phyloP scores from a whole-genome alignment of 2,113 vertebrate species.

The Stigmatopora argus region DNA sequence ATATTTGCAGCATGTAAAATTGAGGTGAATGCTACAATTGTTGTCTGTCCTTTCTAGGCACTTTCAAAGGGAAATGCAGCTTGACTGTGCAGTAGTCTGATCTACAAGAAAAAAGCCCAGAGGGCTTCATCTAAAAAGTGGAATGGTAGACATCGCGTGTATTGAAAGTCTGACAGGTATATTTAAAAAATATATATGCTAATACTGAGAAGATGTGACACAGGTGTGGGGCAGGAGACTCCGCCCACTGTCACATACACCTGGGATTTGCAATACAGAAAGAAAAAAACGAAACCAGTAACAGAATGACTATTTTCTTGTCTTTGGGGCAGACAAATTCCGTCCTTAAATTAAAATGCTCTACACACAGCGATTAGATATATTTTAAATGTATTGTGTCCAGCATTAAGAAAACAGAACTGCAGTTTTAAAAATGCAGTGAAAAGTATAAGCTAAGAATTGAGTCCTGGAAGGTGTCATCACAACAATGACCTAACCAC shows the following conservation, averaged over 20 bases:
- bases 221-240: background rate
- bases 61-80: conserved; percentile 8
- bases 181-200: background rate
- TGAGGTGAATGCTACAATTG: conserved; percentile 18
- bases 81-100: conserved; percentile 7
- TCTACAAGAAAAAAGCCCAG: conserved; percentile 23
- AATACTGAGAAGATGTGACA: too few relatives aligned
- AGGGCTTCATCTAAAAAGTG: conserved; percentile 7
- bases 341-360: too few relatives aligned
- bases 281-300: too few relatives aligned
- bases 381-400: too few relatives aligned
- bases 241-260: too few relatives aligned
- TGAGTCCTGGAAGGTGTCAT: background rate
- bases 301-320: too few relatives aligned
- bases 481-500: background rate
- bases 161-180: background rate
- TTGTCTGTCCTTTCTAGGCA: conserved; percentile 8
- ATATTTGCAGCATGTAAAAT: conserved; percentile 8
- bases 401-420: too few relatives aligned
- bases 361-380: too few relatives aligned
- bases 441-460: too few relatives aligned
- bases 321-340: too few relatives aligned
- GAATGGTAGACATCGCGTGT: background rate
- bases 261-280: too few relatives aligned
- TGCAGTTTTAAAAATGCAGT: too few relatives aligned